Conservation (phyloP, 64 coral and sea anemone species). For the Astreopora myriophthalma region DNA sequence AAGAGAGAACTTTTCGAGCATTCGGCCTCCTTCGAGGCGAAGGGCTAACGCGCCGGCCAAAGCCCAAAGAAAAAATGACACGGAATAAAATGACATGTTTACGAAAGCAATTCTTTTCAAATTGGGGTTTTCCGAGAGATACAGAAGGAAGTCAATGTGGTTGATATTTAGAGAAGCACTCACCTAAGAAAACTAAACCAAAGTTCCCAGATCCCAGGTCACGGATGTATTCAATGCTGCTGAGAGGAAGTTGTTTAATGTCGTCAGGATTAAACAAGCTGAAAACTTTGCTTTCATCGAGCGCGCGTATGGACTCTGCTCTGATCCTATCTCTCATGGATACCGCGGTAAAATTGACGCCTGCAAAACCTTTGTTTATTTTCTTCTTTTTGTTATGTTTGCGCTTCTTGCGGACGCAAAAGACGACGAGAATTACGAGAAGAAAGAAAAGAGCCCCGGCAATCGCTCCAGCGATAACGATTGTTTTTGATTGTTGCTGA, state of each 20-base stretch:
- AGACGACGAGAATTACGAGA: neutral
- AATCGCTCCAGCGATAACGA: neutral
- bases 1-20: too few species aligned
- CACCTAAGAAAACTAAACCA: constrained; percentile 96
- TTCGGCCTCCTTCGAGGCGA: too few species aligned
- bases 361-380: neutral
- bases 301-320: constrained; percentile 78
- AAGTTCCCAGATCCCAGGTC: constrained; percentile 96
- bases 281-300: constrained; percentile 74
- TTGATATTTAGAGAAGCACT: too few species aligned
- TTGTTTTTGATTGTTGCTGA: neutral
- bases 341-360: constrained; percentile 79
- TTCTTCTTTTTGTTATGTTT: neutral
- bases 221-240: constrained; percentile 78
- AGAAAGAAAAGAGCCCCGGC: neutral
- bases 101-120: too few species aligned
- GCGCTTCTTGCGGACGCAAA: neutral
- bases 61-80: too few species aligned
- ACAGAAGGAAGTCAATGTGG: too few species aligned
- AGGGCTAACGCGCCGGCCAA: too few species aligned
- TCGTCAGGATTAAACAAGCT: constrained; percentile 91
- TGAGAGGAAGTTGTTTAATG: constrained; percentile 78
- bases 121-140: too few species aligned
- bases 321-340: constrained; percentile 90
- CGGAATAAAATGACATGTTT: too few species aligned